A percentile compares a stretch with the other conserved stretches of the same genome.
Evolutionary conservation across 2,797 vertebrate genomes (phyloP).

Genomic region (Chloroceryle amazona): DNA sequence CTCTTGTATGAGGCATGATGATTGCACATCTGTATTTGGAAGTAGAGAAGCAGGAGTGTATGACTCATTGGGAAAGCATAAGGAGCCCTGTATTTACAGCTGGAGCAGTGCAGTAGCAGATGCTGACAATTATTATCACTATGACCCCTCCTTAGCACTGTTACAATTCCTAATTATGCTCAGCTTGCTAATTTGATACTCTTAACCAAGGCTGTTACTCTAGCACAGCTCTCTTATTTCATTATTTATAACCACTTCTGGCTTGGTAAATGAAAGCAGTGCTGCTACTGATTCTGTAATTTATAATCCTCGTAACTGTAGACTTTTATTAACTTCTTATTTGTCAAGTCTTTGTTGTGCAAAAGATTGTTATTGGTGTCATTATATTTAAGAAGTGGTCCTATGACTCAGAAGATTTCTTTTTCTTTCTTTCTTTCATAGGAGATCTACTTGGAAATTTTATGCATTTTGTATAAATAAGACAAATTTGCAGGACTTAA

Average conservation of each 20-base stretch:
- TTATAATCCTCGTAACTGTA: slow-evolving; percentile 6
- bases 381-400: background rate
- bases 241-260: slow-evolving; percentile 45
- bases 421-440: background rate
- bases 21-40: background rate
- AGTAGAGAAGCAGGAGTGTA: background rate
- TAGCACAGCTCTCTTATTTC: background rate
- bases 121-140: slow-evolving; percentile 20
- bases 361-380: background rate
- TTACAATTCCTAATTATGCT: slow-evolving; percentile 4
- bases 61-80: background rate
- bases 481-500: background rate
- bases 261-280: slow-evolving; percentile 34
- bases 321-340: slow-evolving; percentile 20
- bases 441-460: background rate
- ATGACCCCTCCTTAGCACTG: background rate
- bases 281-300: background rate
- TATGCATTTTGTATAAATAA: background rate
- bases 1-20: background rate
- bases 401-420: background rate
- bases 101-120: slow-evolving; percentile 18
- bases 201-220: background rate
- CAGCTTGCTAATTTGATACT: background rate
- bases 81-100: background rate
- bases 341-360: background rate